Base-by-base conservation (phyloP, 2,888 invertebrate species). In the Athalia circularis region DNA sequence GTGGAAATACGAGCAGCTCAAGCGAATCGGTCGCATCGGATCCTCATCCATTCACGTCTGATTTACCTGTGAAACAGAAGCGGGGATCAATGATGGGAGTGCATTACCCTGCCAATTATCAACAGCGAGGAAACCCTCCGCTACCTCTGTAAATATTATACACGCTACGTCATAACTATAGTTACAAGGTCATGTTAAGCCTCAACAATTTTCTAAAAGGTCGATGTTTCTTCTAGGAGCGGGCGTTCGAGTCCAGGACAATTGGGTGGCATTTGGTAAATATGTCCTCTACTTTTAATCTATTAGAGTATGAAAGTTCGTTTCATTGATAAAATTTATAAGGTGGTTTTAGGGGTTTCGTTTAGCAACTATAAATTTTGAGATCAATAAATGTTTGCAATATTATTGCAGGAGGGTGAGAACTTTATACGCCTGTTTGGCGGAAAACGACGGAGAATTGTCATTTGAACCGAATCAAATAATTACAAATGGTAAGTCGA, bases 381-480 rank as follows among this genome's bases (percentile, higher is more conserved):
- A 77, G 74, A 75, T 67, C 54, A 54, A 52, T 67, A 48, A 48
- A 8, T 45, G 43, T 29, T 79, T 70, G 45, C 5, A 65, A 79
- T 77, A 13, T 78, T 76, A 62, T 79, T 79, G 80, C 90, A 95
- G 96, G 90, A 94, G 96, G 88, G 99, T 98, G 81, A 93, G 98
- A 87, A 99, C 99, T 76, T 92, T 99, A 84, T 99, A 98, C 92
- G 96, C 98, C 75, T 99, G 99, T 90, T 93, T 97, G 84, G 99
- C 98, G 77, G 99, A 98, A 92, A 97, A 97, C 91, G 98, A 98
- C 88, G 97, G 98, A 82, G 99, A 99, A 92, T 92, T 99, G 84
- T 98, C 98, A 48, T 99, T 99, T 92, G 98, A 98, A 92, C 98
- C 99, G 82, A 99, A 99, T 93, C 97, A 98, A 93, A 97, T 99